Conservation (phyloP, 2,113 vertebrate species). For the Clarias magur region DNA sequence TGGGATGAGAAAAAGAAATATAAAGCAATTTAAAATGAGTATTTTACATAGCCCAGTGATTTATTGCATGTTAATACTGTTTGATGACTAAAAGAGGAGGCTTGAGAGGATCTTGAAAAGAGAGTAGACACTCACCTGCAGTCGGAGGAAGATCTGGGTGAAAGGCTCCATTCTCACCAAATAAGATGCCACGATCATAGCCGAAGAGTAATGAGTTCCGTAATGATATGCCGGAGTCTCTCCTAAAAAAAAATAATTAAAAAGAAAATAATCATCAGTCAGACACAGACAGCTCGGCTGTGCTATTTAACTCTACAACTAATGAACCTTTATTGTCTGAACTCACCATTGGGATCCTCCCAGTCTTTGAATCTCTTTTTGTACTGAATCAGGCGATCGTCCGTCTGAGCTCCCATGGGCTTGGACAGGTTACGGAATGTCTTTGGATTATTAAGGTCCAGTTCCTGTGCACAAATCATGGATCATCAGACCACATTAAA, state of each 20-base stretch:
- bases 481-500: background rate
- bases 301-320: too few relatives aligned
- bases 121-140: slow-evolving; percentile 80
- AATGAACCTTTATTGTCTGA: background rate
- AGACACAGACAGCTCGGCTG: background rate
- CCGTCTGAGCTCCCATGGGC: slow-evolving; percentile 97
- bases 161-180: slow-evolving; percentile 98
- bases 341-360: slow-evolving; percentile 93
- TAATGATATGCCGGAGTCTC: slow-evolving; percentile 98
- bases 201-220: slow-evolving; percentile 96
- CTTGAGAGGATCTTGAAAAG: background rate
- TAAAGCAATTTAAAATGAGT: background rate
- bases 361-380: slow-evolving; percentile 98
- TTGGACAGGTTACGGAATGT: slow-evolving; percentile 95
- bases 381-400: slow-evolving; percentile 92
- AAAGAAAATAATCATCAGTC: slow-evolving; percentile 2
- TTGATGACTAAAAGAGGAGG: background rate
- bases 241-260: slow-evolving; percentile 68
- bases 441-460: slow-evolving; percentile 92
- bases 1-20: background rate
- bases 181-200: slow-evolving; percentile 98
- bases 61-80: background rate
- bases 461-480: slow-evolving; percentile 77
- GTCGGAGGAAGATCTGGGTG: slow-evolving; percentile 94
- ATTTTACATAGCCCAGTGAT: background rate